These are phyloP conservation scores for Thereva nobilitata DNA, from an alignment of 2,888 invertebrate genomes.

Conservation along the genomic window DNA sequence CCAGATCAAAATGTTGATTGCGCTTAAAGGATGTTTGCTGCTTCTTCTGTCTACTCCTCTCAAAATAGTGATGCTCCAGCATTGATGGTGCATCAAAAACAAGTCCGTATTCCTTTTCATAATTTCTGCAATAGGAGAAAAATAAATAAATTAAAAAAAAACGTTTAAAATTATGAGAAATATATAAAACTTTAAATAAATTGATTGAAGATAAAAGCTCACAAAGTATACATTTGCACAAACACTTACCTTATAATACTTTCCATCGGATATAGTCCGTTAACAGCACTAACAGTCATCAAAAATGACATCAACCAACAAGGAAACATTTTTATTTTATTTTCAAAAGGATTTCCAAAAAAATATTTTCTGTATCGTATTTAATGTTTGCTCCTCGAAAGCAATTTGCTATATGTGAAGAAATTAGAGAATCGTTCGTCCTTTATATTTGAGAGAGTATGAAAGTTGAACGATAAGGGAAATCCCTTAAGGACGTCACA, in stretches of 20 bases:
- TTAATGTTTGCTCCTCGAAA: slow-evolving; percentile 10
- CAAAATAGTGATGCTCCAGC: slow-evolving; percentile 1
- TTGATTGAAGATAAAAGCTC: no score
- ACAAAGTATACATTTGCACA: no score
- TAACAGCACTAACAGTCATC: no score
- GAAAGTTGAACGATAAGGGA: not conserved
- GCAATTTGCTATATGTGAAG: slow-evolving; percentile 7
- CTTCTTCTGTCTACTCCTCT: not conserved
- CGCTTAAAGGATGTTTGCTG: not conserved
- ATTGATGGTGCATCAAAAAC: slow-evolving; percentile 32
- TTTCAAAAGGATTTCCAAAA: not conserved
- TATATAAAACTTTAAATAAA: not conserved
- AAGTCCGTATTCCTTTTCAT: slow-evolving; percentile 30
- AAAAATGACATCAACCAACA: no score
- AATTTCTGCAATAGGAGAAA: slow-evolving; percentile 30
- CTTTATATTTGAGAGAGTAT: slow-evolving; percentile 1
- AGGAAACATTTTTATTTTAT: no score
- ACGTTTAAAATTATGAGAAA: slow-evolving; percentile 2
- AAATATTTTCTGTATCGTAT: slow-evolving; percentile 11
- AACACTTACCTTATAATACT: no score
- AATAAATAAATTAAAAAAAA: not conserved
- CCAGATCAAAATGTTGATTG: slow-evolving; percentile 6
- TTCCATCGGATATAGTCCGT: no score
- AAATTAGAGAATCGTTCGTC: slow-evolving; percentile 10
- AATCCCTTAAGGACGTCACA: slow-evolving; percentile 3